phyloP scores from a whole-genome alignment of 2,888 invertebrate species.

The Erebia palarica region DNA sequence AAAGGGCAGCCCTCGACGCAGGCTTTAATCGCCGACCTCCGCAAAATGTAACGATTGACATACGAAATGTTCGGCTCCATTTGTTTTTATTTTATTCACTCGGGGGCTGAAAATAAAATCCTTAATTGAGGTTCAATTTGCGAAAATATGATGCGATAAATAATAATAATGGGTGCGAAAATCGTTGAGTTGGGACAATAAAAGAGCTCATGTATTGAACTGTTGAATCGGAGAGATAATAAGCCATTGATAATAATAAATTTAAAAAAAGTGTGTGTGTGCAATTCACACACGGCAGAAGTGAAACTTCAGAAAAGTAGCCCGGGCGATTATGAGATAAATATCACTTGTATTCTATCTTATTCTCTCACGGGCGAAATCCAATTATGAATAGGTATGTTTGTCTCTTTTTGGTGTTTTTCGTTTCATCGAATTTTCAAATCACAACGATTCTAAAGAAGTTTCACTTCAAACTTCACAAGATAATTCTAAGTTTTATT shows the following conservation, averaged over 20 bases:
- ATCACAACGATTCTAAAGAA: too few species aligned
- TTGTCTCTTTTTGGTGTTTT: too few species aligned
- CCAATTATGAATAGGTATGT: too few species aligned
- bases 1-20: neutral
- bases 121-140: conserved; percentile 24
- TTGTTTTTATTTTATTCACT: conserved; percentile 39
- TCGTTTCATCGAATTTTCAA: too few species aligned
- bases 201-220: neutral
- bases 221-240: neutral
- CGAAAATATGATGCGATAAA: conserved; percentile 15
- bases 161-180: conserved; percentile 13
- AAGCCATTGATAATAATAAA: neutral
- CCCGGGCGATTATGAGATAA: too few species aligned
- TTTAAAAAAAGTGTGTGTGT: too few species aligned
- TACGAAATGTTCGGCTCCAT: conserved; percentile 31
- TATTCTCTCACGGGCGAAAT: too few species aligned
- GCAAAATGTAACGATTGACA: conserved; percentile 30
- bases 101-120: conserved; percentile 21
- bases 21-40: conserved; percentile 28
- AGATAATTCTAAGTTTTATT: too few species aligned
- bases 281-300: too few species aligned
- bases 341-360: too few species aligned
- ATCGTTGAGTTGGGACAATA: neutral
- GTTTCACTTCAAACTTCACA: too few species aligned
- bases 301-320: too few species aligned